A percentile compares a stretch with the other conserved stretches of the same genome.
Conservation (phyloP, 2,797 vertebrate genomes). For the Salmo trutta region DNA sequence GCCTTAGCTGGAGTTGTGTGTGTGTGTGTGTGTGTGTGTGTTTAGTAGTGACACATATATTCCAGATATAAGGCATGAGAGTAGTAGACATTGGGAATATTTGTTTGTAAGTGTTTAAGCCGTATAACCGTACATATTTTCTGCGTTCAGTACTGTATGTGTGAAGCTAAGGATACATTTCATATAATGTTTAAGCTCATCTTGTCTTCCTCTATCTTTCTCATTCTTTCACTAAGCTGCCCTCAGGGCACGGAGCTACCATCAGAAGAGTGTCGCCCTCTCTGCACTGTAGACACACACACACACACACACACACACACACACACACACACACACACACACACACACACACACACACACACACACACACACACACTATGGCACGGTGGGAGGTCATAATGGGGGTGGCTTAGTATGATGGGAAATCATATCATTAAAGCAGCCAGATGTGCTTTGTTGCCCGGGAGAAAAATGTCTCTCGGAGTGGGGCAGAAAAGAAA, state of each 20-base stretch:
- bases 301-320: constrained; percentile 54
- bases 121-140: not conserved
- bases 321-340: constrained; percentile 53
- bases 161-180: constrained; percentile 46
- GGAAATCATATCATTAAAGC: constrained; percentile 77
- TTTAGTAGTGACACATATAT: not conserved
- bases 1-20: not conserved
- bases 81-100: not conserved
- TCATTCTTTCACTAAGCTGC: constrained; percentile 62
- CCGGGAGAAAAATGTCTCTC: constrained; percentile 65
- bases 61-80: constrained; percentile 16
- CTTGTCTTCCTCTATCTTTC: constrained; percentile 43
- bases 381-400: constrained; percentile 75
- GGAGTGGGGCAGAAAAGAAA: constrained; percentile 57
- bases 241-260: constrained; percentile 60
- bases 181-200: constrained; percentile 35
- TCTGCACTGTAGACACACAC: constrained; percentile 34
- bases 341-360: constrained; percentile 1
- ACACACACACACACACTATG: constrained; percentile 46
- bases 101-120: not conserved
- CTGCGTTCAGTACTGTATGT: not conserved
- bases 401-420: constrained; percentile 75
- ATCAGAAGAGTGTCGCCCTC: constrained; percentile 57
- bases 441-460: constrained; percentile 76
- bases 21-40: not conserved